Evolutionary conservation across 1,140 invertebrate genomes (phyloP).

Genomic region (Bicyclus anynana): DNA sequence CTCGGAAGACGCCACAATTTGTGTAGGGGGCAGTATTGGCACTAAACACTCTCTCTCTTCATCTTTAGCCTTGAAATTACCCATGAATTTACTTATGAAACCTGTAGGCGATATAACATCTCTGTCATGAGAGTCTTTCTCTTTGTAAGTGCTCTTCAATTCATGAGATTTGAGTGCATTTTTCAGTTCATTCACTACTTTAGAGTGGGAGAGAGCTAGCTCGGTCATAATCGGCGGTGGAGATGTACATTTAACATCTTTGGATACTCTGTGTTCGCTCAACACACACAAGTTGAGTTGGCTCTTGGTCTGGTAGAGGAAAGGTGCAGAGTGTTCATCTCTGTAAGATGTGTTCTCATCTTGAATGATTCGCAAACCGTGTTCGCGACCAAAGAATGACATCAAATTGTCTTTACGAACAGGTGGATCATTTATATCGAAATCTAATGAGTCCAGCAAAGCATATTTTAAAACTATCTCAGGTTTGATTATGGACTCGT

Average conservation of each 20-base stretch:
- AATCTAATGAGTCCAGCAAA: constrained; percentile 65
- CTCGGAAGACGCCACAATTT: constrained; percentile 70
- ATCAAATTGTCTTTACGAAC: constrained; percentile 64
- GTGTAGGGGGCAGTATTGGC: constrained; percentile 39
- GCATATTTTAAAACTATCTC: constrained; percentile 84
- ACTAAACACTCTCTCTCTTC: constrained; percentile 69
- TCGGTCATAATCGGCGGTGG: constrained; percentile 59
- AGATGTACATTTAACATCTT: constrained; percentile 42
- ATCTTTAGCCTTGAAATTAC: constrained; percentile 64
- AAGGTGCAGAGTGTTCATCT: constrained; percentile 88
- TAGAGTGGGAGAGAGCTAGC: constrained; percentile 66
- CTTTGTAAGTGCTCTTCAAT: constrained; percentile 47
- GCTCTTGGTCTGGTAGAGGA: constrained; percentile 87
- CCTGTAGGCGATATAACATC: constrained; percentile 52
- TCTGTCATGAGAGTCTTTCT: constrained; percentile 33
- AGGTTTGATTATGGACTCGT: constrained; percentile 87
- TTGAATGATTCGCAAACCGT: constrained; percentile 70
- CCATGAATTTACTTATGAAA: constrained; percentile 72
- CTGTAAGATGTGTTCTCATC: constrained; percentile 79
- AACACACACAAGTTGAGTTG: constrained; percentile 83
- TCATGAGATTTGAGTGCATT: constrained; percentile 71
- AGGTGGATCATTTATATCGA: constrained; percentile 63
- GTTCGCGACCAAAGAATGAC: constrained; percentile 72
- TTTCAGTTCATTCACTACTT: constrained; percentile 71
- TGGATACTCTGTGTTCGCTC: constrained; percentile 44